Evolutionary conservation across 2,797 vertebrate genomes (phyloP).

Genomic region (Falco berigora): DNA sequence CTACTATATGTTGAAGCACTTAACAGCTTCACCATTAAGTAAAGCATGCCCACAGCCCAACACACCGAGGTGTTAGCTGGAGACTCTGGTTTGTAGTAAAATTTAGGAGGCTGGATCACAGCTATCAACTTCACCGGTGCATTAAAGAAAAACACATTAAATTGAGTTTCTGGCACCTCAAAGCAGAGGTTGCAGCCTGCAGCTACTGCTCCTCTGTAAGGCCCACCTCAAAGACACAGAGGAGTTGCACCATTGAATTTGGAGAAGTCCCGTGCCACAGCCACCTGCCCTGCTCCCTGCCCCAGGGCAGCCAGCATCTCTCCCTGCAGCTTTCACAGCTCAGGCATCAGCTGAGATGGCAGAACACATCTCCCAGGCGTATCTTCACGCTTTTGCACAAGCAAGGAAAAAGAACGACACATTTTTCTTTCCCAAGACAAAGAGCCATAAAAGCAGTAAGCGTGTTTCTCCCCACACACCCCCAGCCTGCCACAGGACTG

Average conservation of each 20-base stretch:
- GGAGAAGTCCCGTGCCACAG: not conserved
- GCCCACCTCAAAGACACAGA: not conserved
- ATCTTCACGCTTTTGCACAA: not conserved
- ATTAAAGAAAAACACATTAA: not conserved
- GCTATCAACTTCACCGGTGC: not conserved
- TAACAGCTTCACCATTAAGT: not conserved
- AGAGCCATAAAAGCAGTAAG: not conserved
- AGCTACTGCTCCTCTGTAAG: not conserved
- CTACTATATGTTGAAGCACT: fast-evolving
- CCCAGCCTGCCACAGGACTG: not conserved
- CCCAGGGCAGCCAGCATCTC: not conserved
- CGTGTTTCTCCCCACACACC: fast-evolving
- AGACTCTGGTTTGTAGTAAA: not conserved
- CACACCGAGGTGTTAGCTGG: not conserved
- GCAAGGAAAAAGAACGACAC: not conserved
- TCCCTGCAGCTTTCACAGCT: not conserved
- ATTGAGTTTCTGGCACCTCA: not conserved
- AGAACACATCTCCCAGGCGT: not conserved
- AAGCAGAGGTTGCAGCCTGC: not conserved
- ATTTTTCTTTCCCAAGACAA: not conserved
- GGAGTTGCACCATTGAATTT: fast-evolving
- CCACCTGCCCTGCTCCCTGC: not conserved
- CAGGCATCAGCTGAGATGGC: not conserved
- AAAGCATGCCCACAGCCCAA: not conserved
- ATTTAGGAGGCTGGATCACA: not conserved